phyloP scores from a whole-genome alignment of 2,113 vertebrate genomes.

The Crypturellus undulatus region DNA sequence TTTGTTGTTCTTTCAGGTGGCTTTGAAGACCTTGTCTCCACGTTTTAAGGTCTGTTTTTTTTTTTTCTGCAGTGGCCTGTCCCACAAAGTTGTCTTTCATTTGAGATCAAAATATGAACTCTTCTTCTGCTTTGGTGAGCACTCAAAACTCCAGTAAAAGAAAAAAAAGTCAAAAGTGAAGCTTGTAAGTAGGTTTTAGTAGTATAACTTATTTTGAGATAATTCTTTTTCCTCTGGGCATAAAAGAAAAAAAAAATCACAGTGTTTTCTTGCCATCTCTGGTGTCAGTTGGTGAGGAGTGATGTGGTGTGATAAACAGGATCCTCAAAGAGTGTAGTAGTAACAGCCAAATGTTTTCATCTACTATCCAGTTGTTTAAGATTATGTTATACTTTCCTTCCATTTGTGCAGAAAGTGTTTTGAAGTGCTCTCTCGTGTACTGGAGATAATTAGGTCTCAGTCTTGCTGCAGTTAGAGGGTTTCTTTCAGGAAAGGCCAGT shows the following conservation, averaged over 20 bases:
- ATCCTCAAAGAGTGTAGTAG: not conserved
- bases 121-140: not conserved
- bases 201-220: not conserved
- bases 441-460: constrained; percentile 15
- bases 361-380: not conserved
- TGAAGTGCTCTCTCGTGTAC: not conserved
- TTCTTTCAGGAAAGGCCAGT: constrained; percentile 31
- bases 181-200: not conserved
- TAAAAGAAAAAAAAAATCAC: not conserved
- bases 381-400: not conserved
- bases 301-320: not conserved
- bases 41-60: not conserved
- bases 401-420: not conserved
- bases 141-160: not conserved
- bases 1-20: not conserved
- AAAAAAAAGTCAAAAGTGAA: not conserved
- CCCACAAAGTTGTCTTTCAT: not conserved
- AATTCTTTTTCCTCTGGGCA: not conserved
- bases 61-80: not conserved
- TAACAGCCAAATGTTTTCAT: not conserved
- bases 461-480: constrained; percentile 17
- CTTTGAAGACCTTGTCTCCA: not conserved
- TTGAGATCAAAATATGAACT: not conserved
- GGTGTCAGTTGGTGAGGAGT: not conserved
- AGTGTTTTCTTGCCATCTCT: not conserved